Evolutionary conservation across 2,113 vertebrate genomes (phyloP), one percentile per base, ranked within the genome.

Genomic region (Lates calcarifer): DNA sequence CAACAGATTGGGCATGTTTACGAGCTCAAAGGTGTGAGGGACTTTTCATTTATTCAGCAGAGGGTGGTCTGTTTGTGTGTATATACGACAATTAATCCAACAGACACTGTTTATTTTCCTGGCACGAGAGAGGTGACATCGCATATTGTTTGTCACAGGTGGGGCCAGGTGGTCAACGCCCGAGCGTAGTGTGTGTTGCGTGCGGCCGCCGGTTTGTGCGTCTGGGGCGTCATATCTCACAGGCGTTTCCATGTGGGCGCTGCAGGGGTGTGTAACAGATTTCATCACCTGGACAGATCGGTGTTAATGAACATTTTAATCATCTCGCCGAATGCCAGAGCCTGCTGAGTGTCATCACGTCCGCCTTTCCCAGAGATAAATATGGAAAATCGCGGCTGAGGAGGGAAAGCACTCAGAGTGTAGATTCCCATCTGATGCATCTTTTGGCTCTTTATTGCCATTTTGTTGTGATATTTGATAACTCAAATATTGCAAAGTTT

Each of bases 271-370:
- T 7, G 82, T 62, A 82, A 82, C 82, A 74, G 75, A 92, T 90
- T 85, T 87, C 87, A 76, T 91, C 91, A 93, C 91, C 89, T 91
- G 86, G 77, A 81, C 63, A 3, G 71, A 70, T 72, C 66, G 0
- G 85, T 82, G 91, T 90, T 93, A 92, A 94, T 92, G 83, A 93
- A 93, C 82, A 90, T 92, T 95, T 93, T 93, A 93, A 94, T 94
- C 90, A 89, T 81, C 81, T 65, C n/a, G 14, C 74, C 3, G 57
- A 58, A 41, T 63, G 88, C 89, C 90, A 87, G 82, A 66, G 71
- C 87, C 83, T 73, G 87, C 91, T 83, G 86, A 65, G 86, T 26
- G 73, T 75, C 82, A 31, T 81, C 71, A 20, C 49, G 24, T 72
- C 68, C 41, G 28, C 85, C 77, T 84, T 73, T 82, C 43, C 56